Evolutionary conservation across 2,797 vertebrate genomes (phyloP).

Genomic region (Lagodon rhomboides): DNA sequence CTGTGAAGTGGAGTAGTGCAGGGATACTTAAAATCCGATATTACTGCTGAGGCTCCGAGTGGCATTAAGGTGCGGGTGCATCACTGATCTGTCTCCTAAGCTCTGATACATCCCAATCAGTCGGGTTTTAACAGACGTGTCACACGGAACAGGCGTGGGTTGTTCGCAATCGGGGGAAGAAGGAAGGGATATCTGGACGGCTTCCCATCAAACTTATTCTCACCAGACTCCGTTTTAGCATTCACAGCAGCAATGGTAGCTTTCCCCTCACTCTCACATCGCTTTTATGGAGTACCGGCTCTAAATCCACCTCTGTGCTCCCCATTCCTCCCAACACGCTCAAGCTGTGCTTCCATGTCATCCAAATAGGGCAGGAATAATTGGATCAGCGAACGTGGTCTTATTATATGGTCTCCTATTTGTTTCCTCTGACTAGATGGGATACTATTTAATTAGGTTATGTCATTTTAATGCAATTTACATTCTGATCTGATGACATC

Average conservation of each 20-base stretch:
- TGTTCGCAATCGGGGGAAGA: conserved; percentile 14
- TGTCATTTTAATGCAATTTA: conserved; percentile 63
- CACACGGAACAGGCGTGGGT: conserved; percentile 8
- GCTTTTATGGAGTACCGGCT: conserved; percentile 68
- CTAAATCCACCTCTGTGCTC: conserved; percentile 75
- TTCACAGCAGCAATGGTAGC: conserved; percentile 63
- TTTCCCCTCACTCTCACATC: conserved; percentile 44
- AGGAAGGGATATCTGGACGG: conserved; percentile 37
- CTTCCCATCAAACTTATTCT: conserved; percentile 59
- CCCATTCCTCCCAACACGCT: conserved; percentile 47
- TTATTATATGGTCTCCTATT: conserved; percentile 46
- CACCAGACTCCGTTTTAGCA: conserved; percentile 64
- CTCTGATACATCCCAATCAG: conserved; percentile 11
- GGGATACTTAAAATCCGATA: conserved; percentile 67
- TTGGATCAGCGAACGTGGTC: conserved; percentile 72
- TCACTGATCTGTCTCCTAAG: conserved; percentile 43
- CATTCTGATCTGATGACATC: conserved; percentile 61
- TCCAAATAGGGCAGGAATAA: conserved; percentile 76
- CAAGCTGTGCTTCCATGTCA: conserved; percentile 60
- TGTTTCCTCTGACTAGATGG: conserved; percentile 61
- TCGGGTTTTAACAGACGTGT: conserved; percentile 43
- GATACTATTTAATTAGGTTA: conserved; percentile 65
- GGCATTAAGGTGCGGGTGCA: conserved; percentile 55
- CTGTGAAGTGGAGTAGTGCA: conserved; percentile 69
- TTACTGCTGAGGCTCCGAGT: conserved; percentile 57